Evolutionary conservation across 2,888 invertebrate genomes (phyloP).

Genomic region (Tanypteryx hageni): DNA sequence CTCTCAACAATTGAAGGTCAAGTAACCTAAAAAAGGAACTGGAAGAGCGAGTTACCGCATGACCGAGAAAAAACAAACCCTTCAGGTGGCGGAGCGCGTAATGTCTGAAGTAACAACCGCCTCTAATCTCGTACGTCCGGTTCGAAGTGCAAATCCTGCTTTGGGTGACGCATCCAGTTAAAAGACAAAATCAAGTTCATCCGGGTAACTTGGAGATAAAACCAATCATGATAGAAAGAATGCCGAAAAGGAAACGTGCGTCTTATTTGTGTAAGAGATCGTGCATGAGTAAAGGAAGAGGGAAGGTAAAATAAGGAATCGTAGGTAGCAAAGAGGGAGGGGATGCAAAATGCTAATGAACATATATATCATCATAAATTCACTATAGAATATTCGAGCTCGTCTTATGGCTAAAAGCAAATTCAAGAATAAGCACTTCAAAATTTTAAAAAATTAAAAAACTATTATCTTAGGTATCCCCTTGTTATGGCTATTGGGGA

Average conservation of each 20-base stretch:
- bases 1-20: background rate
- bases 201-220: background rate
- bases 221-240: background rate
- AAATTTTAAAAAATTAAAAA: too few species aligned
- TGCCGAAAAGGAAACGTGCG: background rate
- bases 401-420: too few species aligned
- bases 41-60: slow-evolving; percentile 21
- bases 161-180: background rate
- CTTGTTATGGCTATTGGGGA: too few species aligned
- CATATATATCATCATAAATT: too few species aligned
- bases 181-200: background rate
- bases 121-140: slow-evolving; percentile 42
- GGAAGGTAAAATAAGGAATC: too few species aligned
- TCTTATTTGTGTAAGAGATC: too few species aligned
- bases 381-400: too few species aligned
- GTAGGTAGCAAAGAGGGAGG: too few species aligned
- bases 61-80: background rate
- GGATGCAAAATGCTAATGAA: too few species aligned
- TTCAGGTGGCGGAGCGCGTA: background rate
- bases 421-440: too few species aligned
- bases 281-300: too few species aligned
- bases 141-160: background rate
- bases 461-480: too few species aligned
- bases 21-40: background rate
- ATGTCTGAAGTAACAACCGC: background rate